Conservation (phyloP, 2,888 invertebrate genomes). For the Standfussiana lucernea region DNA sequence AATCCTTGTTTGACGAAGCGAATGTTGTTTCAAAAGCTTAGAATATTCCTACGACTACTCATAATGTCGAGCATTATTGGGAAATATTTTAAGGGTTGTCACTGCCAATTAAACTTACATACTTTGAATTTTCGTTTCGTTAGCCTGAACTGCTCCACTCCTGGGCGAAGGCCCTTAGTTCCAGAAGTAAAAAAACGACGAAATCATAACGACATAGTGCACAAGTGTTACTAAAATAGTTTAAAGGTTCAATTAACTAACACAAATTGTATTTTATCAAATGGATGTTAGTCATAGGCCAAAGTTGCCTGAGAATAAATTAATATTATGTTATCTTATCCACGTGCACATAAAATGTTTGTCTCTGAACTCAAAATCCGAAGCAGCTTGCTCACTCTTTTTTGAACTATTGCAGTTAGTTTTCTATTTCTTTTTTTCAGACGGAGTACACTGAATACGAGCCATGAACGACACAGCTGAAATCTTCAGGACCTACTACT, state of each 20-base stretch:
- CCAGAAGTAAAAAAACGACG: too few species aligned
- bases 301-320: too few species aligned
- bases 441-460: slow-evolving; percentile 62
- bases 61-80: slow-evolving; percentile 8
- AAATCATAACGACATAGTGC: too few species aligned
- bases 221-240: too few species aligned
- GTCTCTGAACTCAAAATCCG: not conserved
- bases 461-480: slow-evolving; percentile 24
- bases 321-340: too few species aligned
- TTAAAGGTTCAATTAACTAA: too few species aligned
- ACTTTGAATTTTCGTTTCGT: too few species aligned
- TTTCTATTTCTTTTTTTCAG: slow-evolving; percentile 63
- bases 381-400: not conserved
- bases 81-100: slow-evolving; percentile 35
- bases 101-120: too few species aligned
- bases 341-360: not conserved
- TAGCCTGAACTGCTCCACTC: too few species aligned
- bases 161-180: too few species aligned
- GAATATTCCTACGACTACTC: slow-evolving; percentile 12
- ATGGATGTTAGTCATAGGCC: too few species aligned
- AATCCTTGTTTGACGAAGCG: slow-evolving; percentile 17
- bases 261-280: too few species aligned
- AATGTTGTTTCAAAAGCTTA: not conserved
- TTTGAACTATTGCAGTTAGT: not conserved
- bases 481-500: not conserved